Base-by-base conservation (phyloP, 2,113 vertebrate genomes). In the Clarias gariepinus region DNA sequence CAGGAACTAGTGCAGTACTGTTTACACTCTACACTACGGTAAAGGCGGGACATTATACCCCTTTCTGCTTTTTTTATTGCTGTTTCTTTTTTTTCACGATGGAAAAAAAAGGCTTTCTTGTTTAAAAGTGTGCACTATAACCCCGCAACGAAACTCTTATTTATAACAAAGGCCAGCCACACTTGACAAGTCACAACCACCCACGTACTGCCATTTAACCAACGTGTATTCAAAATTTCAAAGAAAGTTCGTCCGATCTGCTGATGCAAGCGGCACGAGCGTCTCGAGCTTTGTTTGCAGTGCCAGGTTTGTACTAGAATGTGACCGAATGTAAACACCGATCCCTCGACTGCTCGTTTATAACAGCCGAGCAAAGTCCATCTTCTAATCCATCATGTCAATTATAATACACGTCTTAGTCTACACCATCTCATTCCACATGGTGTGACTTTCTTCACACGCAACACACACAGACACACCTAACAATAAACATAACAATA, bases 321-420 rank as follows among this genome's bases (percentile, higher is more conserved):
- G 55, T 52, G 57, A 28, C 66, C 94, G 93, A 96, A 94, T 95
- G 92, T 93, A 95, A 94, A 95, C 93, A 94, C 83, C 94, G 92
- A 88, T 89, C 92, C 93, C 93, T 95, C 95, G 95, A 95, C 96
- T 95, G 96, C 94, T 89, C 93, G 95, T 94, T 96, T 95, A 97
- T 95, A 95, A 96, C 95, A 93, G 93, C 90, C 92, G 95, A 89
- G 68, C 91, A 94, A 95, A 95, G 94, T 95, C 91, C 92, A 80
- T 21, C 87, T 88, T 57, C 85, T 76, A 71, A 47, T 47, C 47
- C 47, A 47, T 76, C 64, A 81, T 36, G 52, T 64, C 74, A 66
- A 71, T 90, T 89, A 85, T 85, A 69, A 53, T 90, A 90, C 74
- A 76, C 23, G 7, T 85, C 85, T 60, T 13, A 13, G 52, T 61